Conservation (phyloP, 2,888 invertebrate species). For the Acleris sparsana region DNA sequence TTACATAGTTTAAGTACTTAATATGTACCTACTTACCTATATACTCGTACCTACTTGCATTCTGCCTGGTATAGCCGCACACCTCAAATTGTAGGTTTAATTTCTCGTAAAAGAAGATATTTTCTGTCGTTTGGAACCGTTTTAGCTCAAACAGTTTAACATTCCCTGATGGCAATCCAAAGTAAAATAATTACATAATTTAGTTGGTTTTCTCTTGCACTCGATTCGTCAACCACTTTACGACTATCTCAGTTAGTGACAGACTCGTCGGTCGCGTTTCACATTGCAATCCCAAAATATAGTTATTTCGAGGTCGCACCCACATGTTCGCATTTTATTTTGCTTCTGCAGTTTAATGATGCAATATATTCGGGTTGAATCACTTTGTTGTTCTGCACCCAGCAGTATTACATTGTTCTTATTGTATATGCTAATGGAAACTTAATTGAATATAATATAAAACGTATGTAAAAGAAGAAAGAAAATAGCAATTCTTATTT, state of each 20-base stretch:
- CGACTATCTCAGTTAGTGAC: slow-evolving; percentile 46
- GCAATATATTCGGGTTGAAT: slow-evolving; percentile 47
- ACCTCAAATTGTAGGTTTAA: too few species aligned
- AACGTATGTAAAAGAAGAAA: too few species aligned
- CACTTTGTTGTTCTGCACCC: slow-evolving; percentile 40
- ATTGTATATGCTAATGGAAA: not conserved
- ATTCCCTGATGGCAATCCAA: slow-evolving; percentile 1
- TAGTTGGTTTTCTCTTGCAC: slow-evolving; percentile 12
- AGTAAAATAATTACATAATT: slow-evolving; percentile 24
- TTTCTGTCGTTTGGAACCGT: not conserved
- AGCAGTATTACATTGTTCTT: not conserved
- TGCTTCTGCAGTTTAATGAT: slow-evolving; percentile 52
- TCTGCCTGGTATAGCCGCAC: too few species aligned
- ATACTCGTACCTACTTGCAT: too few species aligned
- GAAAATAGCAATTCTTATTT: too few species aligned
- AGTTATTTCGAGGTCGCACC: slow-evolving; percentile 71
- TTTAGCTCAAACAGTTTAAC: not conserved
- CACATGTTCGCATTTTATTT: slow-evolving; percentile 64
- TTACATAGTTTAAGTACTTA: too few species aligned
- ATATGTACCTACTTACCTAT: too few species aligned
- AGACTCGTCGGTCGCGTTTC: slow-evolving; percentile 47
- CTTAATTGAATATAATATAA: not conserved
- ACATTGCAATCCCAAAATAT: slow-evolving; percentile 64
- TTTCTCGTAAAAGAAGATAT: too few species aligned
- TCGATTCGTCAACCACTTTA: slow-evolving; percentile 24